Base-by-base conservation (phyloP, 2,113 vertebrate genomes). In the Oncorhynchus keta region DNA sequence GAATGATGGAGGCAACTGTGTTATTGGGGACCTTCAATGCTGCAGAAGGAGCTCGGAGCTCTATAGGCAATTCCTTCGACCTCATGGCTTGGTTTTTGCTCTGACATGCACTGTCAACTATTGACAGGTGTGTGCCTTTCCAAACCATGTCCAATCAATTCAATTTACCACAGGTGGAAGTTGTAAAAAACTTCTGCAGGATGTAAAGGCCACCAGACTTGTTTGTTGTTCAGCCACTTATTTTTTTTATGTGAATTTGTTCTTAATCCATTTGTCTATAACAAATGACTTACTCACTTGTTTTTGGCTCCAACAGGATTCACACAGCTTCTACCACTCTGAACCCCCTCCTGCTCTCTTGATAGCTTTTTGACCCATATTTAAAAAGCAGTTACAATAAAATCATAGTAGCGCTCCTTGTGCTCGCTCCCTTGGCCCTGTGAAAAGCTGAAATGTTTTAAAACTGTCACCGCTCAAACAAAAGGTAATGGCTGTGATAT, bases 321-420 rank as follows among this genome's bases (percentile, higher is more conserved):
- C 79, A 12, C 20, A 32, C 59, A 78, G 57, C 89, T 91, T 81
- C 82, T 91, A 78, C 18, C 62, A 70, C 86, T 18, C 24, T 68
- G 72, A 24, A 28, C 11, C 66, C 28, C 1, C 39, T 14, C 20
- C 85, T 83, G 83, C 85, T 77, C 79, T 79, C 79, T 79, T 85
- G 81, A 87, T 80, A 84, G 85, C 85, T 91, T 90, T 90, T 88
- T 91, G 87, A 92, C 92, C 92, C 90, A 91, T 92, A 94, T 95
- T 97, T 95, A 93, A 95, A 96, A 97, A 95, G 91, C 94, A 89
- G 93, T 96, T 95, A 94, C 91, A 94, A 91, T 93, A 93, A 94
- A 95, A 95, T 94, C 90, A 95, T 92, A 82, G 85, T 72, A 75
- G 80, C 84, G 89, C 81, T 92, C 89, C 93, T 86, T 94, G 93